These are phyloP conservation scores for Brachyptera risi DNA, from an alignment of 2,888 invertebrate genomes.

Conservation along the genomic window DNA sequence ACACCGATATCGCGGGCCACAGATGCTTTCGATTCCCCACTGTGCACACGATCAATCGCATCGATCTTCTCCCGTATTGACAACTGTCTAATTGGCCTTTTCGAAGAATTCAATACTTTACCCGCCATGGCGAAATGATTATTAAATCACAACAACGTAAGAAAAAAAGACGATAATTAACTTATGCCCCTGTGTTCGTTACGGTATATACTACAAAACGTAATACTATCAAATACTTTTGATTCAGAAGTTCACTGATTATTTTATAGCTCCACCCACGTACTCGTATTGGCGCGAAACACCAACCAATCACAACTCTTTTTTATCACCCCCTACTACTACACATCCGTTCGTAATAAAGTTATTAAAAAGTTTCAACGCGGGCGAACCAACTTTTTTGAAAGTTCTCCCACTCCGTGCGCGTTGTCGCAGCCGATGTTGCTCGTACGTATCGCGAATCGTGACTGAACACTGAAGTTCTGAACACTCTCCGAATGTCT, in stretches of 20 bases:
- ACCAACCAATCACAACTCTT: constrained; percentile 32
- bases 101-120: constrained; percentile 52
- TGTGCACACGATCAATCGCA: constrained; percentile 76
- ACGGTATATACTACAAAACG: not conserved
- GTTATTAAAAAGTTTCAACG: constrained; percentile 31
- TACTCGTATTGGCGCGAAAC: constrained; percentile 32
- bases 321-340: constrained; percentile 28
- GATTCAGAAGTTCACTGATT: constrained; percentile 17
- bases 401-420: constrained; percentile 7
- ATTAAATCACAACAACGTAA: not conserved
- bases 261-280: constrained; percentile 32
- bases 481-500: constrained; percentile 21
- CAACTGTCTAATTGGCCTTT: constrained; percentile 73
- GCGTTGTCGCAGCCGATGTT: constrained; percentile 27
- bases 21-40: constrained; percentile 81
- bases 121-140: constrained; percentile 45
- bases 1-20: constrained; percentile 82
- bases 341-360: constrained; percentile 28
- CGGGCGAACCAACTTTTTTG: constrained; percentile 33
- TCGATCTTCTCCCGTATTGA: constrained; percentile 75
- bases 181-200: not conserved
- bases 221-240: not conserved
- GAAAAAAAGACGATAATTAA: not conserved
- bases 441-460: constrained; percentile 36
- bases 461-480: constrained; percentile 33